Conservation (phyloP, 2,797 vertebrate species). For the Lepilemur ruficaudatus region DNA sequence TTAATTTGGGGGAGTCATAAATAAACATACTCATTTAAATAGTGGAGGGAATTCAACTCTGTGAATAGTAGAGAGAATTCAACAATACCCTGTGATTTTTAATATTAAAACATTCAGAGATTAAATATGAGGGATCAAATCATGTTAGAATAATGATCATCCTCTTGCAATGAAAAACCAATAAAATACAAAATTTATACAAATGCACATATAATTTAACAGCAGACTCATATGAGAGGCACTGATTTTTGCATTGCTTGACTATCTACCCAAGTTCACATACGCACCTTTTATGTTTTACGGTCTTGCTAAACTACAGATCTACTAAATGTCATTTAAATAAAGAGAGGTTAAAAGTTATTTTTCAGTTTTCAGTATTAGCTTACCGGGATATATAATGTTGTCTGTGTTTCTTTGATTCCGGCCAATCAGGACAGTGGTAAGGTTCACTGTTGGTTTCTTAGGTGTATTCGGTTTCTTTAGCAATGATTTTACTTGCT, state of each 20-base stretch:
- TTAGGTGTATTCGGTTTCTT: conserved; percentile 80
- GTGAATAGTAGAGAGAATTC: not conserved
- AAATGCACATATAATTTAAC: not conserved
- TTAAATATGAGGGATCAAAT: not conserved
- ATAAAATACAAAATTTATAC: not conserved
- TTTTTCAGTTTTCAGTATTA: not conserved
- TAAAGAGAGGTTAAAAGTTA: not conserved
- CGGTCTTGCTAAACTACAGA: not conserved
- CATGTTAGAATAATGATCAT: not conserved
- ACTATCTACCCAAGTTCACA: not conserved
- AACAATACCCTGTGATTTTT: not conserved
- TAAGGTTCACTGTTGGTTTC: conserved; percentile 75
- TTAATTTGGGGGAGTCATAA: not conserved
- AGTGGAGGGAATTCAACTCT: not conserved
- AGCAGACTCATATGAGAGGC: not conserved
- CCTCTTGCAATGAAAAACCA: conserved; percentile 24
- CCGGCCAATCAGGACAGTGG: conserved; percentile 72
- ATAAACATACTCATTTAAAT: conserved; percentile 15
- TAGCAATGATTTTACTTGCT: conserved; percentile 74
- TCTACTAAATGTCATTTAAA: not conserved
- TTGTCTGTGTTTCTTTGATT: conserved; percentile 85
- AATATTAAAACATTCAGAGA: conserved; percentile 8
- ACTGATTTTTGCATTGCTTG: not conserved
- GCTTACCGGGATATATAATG: conserved; percentile 82
- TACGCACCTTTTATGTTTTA: not conserved